phyloP scores from a whole-genome alignment of 2,888 invertebrate genomes.

The Allolobophora icterica region DNA sequence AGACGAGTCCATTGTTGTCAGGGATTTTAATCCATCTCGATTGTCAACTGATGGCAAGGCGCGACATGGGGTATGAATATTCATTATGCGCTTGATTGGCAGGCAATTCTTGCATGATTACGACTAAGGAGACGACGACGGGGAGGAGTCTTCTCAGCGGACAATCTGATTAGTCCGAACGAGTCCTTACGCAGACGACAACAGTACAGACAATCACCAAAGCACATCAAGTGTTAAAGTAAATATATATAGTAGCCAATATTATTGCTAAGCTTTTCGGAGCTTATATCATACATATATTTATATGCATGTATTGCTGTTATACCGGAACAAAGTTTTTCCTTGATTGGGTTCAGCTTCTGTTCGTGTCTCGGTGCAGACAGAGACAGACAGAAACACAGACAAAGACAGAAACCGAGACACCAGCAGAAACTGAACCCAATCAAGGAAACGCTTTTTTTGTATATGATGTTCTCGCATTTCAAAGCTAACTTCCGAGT shows the following conservation, averaged over 20 bases:
- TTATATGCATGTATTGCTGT: background rate
- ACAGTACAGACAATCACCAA: background rate
- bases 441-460: too few species aligned
- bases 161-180: background rate
- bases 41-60: background rate
- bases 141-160: background rate
- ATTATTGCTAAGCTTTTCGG: too few species aligned
- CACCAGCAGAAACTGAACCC: too few species aligned
- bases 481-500: too few species aligned
- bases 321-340: too few species aligned
- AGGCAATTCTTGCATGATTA: constrained; percentile 11
- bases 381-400: too few species aligned
- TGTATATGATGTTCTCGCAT: too few species aligned
- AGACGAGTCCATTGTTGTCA: background rate
- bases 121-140: background rate
- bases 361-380: too few species aligned
- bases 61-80: background rate
- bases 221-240: background rate
- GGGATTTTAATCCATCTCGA: background rate
- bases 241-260: too few species aligned
- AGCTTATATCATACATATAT: background rate
- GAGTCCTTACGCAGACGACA: background rate
- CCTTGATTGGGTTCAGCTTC: too few species aligned
- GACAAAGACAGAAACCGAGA: too few species aligned
- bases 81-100: background rate